A percentile compares a stretch with the other conserved stretches of the same genome.
phyloP scores from a whole-genome alignment of 2,888 invertebrate genomes.

The Harpalus rubripes region DNA sequence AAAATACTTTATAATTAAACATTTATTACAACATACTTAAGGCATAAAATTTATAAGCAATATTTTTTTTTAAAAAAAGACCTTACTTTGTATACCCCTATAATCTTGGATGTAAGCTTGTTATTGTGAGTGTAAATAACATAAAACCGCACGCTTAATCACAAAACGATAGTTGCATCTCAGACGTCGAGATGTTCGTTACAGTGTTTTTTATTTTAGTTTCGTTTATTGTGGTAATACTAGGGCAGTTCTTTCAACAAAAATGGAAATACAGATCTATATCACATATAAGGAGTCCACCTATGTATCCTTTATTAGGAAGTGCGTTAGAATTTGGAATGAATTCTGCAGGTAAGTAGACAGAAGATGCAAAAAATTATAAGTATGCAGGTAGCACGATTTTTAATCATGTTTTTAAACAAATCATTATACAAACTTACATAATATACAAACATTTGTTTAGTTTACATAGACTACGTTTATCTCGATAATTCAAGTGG shows the following conservation, averaged over 20 bases:
- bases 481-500: too few species aligned
- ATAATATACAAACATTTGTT: too few species aligned
- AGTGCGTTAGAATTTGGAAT: constrained; percentile 45
- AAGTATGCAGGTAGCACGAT: too few species aligned
- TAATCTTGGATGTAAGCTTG: neutral
- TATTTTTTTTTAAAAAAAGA: too few species aligned
- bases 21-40: too few species aligned
- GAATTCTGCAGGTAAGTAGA: constrained; percentile 25
- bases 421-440: too few species aligned
- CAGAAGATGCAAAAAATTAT: neutral
- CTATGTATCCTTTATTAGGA: constrained; percentile 24
- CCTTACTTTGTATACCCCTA: too few species aligned
- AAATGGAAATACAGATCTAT: constrained; percentile 34
- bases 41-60: too few species aligned
- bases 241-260: constrained; percentile 27
- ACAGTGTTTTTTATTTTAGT: constrained; percentile 2
- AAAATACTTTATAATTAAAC: too few species aligned
- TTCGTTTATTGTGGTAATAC: neutral
- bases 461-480: too few species aligned
- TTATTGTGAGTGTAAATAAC: neutral
- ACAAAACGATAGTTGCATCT: neutral
- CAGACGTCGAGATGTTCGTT: constrained; percentile 4
- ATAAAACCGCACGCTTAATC: neutral
- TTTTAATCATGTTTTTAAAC: too few species aligned
- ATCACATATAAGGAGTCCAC: neutral